phyloP scores from a whole-genome alignment of 1,140 invertebrate genomes.

The Argopecten irradians region DNA sequence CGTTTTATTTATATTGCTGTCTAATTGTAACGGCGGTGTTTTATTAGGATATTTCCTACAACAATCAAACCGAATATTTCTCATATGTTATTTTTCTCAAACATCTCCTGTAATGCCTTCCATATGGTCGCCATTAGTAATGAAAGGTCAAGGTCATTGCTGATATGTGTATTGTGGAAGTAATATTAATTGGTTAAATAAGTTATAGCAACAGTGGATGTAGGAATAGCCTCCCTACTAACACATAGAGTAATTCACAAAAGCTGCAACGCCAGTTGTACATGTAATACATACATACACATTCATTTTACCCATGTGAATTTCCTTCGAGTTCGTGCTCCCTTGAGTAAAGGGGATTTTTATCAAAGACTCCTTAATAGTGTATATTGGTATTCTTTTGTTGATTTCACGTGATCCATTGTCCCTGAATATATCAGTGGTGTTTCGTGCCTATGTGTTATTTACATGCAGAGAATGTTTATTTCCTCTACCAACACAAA shows the following conservation, averaged over 20 bases:
- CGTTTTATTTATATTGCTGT: not conserved
- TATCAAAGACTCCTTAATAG: not conserved
- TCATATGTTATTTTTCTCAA: conserved; percentile 10
- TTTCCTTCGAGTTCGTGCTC: not conserved
- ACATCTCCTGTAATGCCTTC: not conserved
- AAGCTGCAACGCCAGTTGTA: not conserved
- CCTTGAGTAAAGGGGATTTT: not conserved
- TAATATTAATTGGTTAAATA: conserved; percentile 13
- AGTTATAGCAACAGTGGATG: not conserved
- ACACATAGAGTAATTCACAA: not conserved
- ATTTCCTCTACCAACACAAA: not conserved
- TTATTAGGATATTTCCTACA: not conserved
- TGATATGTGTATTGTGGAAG: not conserved
- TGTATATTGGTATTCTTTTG: not conserved
- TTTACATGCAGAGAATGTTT: not conserved
- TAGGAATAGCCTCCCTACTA: not conserved
- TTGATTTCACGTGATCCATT: not conserved
- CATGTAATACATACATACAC: not conserved
- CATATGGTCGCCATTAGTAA: not conserved
- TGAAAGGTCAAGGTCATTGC: conserved; percentile 3
- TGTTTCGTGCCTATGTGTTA: not conserved
- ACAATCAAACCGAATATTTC: not conserved
- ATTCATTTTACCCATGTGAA: not conserved
- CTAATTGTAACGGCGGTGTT: not conserved
- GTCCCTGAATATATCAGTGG: not conserved